Evolutionary conservation across 2,113 vertebrate species (phyloP), one percentile per base, ranked within the genome.

Genomic region (Arothron firmamentum): DNA sequence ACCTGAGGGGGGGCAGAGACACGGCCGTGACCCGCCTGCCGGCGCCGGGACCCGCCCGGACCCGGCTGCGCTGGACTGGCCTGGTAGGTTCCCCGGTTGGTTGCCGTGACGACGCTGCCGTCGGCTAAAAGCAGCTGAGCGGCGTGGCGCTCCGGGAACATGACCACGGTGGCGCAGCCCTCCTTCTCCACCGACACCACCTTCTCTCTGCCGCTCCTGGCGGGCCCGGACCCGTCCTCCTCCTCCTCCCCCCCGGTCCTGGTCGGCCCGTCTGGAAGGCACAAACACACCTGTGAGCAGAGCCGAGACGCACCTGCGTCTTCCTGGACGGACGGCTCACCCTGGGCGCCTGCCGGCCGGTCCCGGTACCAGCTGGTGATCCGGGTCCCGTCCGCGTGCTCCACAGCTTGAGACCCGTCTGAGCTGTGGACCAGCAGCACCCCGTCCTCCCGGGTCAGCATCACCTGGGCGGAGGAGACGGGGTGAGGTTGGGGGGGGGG

Each of bases 311-410:
- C 11, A 43, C 42, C 21, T 23, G 21, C 11, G 10, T 43, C 42
- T 12, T 38, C 9, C 34, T 38, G 34, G 34, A 38, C 34, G 11
- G 34, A 1, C 2, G 34, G 3, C 1, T 38, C 9, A 38, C 15
- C 15, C 6, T 2, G 41, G 3, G 19, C 3, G 6, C 31, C 78
- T 63, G 34, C 31, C 77, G 85, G 62, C 69, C 58, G 57, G 51
- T 89, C 85, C 65, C 92, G 89, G 74, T 90, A 91, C 52, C 91
- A 86, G 17, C 89, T 95, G 9, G 89, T 96, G 67, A 98, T 97
- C 65, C 94, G 92, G 58, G 96, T 99, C 42, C 94, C 94, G 7
- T 98, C 97, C 23, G 92, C 89, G 49, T 99, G 94, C 13, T 98
- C 94, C n/a, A 93, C 91, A n/a, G 84, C 80, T 28, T 77, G 56